These are phyloP conservation scores for Drosophila takahashii DNA, from an alignment of 1,140 invertebrate genomes.

Conservation along the genomic window DNA sequence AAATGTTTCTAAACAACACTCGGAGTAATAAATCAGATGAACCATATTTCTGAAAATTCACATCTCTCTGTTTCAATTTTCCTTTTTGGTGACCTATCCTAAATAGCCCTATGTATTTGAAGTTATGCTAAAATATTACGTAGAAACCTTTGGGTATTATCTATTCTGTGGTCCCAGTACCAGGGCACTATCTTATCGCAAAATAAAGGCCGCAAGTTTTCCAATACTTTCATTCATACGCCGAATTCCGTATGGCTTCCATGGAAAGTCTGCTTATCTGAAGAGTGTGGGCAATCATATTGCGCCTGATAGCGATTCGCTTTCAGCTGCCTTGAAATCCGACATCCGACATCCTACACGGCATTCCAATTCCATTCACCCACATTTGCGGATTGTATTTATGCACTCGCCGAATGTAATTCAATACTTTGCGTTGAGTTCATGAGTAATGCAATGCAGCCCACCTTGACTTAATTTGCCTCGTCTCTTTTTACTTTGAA, in stretches of 20 bases:
- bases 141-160: not conserved
- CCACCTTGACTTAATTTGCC: slow-evolving; percentile 78
- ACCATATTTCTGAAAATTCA: not conserved
- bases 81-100: too few species aligned
- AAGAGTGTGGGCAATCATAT: not conserved
- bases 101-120: not conserved
- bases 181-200: slow-evolving; percentile 23
- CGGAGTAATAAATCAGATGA: not conserved
- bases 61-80: not conserved
- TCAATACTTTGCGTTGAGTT: slow-evolving; percentile 51
- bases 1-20: not conserved
- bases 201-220: slow-evolving; percentile 8
- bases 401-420: slow-evolving; percentile 58
- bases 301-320: slow-evolving; percentile 9
- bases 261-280: slow-evolving; percentile 38
- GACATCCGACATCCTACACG: slow-evolving; percentile 29
- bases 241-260: slow-evolving; percentile 28
- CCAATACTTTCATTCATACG: slow-evolving; percentile 42
- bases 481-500: slow-evolving; percentile 75
- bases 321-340: slow-evolving; percentile 35
- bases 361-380: slow-evolving; percentile 52
- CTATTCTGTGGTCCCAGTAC: not conserved
- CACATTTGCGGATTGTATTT: slow-evolving; percentile 57
- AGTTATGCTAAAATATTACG: too few species aligned
- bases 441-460: slow-evolving; percentile 65